Percentiles rank a stretch among this genome's conserved stretches.
Conservation (phyloP, 1,140 invertebrate genomes). For the Apolygus lucorum region DNA sequence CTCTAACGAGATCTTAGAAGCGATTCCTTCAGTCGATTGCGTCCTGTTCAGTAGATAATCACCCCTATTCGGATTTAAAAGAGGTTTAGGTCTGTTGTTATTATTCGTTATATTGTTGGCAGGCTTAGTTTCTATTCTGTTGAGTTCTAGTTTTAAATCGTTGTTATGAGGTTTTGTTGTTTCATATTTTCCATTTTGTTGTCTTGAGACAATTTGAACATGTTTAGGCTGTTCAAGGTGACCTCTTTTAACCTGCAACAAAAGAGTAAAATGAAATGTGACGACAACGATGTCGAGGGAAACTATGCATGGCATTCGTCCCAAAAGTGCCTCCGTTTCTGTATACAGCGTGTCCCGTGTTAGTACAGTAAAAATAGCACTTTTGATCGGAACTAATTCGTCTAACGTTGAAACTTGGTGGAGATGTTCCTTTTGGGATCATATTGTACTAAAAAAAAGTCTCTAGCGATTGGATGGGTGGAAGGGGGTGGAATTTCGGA, state of each 20-base stretch:
- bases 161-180: conserved; percentile 17
- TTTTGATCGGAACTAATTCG: too few species aligned
- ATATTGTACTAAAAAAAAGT: too few species aligned
- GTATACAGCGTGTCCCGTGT: too few species aligned
- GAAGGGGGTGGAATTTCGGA: too few species aligned
- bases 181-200: conserved; percentile 29
- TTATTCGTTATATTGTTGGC: conserved; percentile 27
- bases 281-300: too few species aligned
- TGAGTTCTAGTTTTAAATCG: conserved; percentile 30
- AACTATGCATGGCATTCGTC: too few species aligned
- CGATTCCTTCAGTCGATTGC: conserved; percentile 73
- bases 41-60: conserved; percentile 70
- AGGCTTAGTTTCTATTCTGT: conserved; percentile 26
- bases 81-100: conserved; percentile 35
- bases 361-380: too few species aligned
- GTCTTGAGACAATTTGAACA: conserved; percentile 30
- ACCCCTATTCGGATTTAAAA: conserved; percentile 49
- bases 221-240: conserved; percentile 32
- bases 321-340: too few species aligned
- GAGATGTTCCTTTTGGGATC: too few species aligned
- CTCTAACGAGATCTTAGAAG: conserved; percentile 73
- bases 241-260: conserved; percentile 26
- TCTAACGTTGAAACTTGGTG: too few species aligned
- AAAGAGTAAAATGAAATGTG: conserved; percentile 9
- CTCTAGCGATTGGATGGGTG: too few species aligned